Evolutionary conservation across 2,797 vertebrate species (phyloP).

Genomic region (Carcharodon carcharias): DNA sequence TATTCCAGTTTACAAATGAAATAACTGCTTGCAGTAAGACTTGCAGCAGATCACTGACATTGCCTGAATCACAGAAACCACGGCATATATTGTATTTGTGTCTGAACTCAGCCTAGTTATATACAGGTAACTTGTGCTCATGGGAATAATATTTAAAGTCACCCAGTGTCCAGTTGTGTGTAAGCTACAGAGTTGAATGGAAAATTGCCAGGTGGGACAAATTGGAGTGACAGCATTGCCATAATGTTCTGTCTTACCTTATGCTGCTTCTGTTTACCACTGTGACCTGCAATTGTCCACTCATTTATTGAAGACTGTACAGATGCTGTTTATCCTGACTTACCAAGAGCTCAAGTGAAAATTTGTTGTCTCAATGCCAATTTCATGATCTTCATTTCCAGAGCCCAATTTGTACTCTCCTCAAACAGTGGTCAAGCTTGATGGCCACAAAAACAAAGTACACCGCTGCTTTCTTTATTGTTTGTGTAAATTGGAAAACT

Average conservation of each 20-base stretch:
- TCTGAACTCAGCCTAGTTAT: background rate
- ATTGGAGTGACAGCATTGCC: background rate
- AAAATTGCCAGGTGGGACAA: background rate
- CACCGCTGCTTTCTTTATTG: background rate
- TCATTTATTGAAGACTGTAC: no score
- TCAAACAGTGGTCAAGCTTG: background rate
- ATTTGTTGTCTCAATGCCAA: background rate
- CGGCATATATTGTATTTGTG: background rate
- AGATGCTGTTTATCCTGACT: no score
- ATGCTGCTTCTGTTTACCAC: background rate
- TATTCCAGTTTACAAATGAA: background rate
- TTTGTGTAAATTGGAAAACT: background rate
- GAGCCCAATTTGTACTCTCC: background rate
- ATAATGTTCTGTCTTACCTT: background rate
- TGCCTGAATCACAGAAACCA: background rate
- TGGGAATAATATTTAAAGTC: background rate
- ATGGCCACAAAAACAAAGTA: background rate
- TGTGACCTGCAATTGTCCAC: no score
- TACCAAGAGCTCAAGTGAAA: no score
- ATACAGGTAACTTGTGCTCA: background rate
- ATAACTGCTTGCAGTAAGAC: background rate
- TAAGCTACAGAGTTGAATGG: no score
- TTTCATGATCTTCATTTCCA: background rate
- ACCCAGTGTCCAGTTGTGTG: background rate
- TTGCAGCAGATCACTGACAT: background rate